Percentiles rank a stretch among this genome's conserved stretches.
These are phyloP conservation scores for Drosophila kambysellisi DNA, from an alignment of 2,888 invertebrate genomes.

Conservation along the genomic window DNA sequence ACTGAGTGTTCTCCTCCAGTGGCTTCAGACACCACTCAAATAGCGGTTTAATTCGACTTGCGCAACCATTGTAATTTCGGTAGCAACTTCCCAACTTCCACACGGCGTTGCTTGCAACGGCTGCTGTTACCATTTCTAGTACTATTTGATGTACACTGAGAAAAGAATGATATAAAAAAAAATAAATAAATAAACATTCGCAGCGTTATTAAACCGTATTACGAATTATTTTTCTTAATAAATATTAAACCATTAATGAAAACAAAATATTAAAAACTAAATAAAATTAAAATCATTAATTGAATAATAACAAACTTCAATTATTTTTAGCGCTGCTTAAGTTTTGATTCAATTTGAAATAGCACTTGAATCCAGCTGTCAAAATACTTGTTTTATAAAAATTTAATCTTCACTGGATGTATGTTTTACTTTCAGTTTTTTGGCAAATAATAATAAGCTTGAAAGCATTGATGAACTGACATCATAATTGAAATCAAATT, in stretches of 20 bases:
- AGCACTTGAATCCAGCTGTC: not conserved
- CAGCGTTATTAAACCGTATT: not conserved
- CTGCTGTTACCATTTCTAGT: constrained; percentile 30
- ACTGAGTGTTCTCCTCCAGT: not conserved
- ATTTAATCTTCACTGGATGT: no score
- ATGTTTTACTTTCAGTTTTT: no score
- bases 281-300: not conserved
- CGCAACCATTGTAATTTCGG: constrained; percentile 53
- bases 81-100: not conserved
- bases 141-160: not conserved
- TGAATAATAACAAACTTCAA: not conserved
- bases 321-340: not conserved
- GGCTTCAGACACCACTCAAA: constrained; percentile 13
- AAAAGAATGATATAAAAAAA: not conserved
- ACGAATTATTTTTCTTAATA: not conserved
- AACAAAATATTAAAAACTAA: not conserved
- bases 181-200: not conserved
- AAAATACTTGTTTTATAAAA: no score
- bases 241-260: not conserved
- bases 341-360: not conserved
- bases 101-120: constrained; percentile 4
- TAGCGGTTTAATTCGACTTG: constrained; percentile 50
- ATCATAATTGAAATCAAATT: not conserved
- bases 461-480: not conserved
- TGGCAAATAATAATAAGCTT: no score